A percentile compares a stretch with the other conserved stretches of the same genome.
Evolutionary conservation across 2,888 invertebrate genomes (phyloP).

Genomic region (Perizoma flavofasciatum): DNA sequence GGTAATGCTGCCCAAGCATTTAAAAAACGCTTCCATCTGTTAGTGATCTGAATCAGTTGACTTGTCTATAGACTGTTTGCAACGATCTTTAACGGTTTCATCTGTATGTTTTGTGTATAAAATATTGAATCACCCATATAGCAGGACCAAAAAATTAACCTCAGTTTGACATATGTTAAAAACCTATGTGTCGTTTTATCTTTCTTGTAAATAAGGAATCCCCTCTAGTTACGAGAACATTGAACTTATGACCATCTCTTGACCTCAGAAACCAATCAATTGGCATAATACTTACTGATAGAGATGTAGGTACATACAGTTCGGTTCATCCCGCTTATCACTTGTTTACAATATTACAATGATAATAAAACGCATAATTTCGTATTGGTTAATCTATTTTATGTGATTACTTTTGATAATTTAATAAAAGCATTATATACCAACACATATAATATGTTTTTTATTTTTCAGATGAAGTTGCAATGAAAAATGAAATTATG

Average conservation of each 20-base stretch:
- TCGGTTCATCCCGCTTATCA: constrained; percentile 23
- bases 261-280: constrained; percentile 8
- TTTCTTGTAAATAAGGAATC: constrained; percentile 6
- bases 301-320: constrained; percentile 4
- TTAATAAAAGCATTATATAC: no score
- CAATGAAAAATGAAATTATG: constrained; percentile 21
- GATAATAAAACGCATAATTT: not conserved
- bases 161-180: no score
- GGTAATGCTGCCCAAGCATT: no score
- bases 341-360: not conserved
- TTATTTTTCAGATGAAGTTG: constrained; percentile 18
- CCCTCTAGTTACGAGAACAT: constrained; percentile 9
- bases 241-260: constrained; percentile 8
- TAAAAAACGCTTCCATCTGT: no score
- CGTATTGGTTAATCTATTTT: no score
- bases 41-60: no score
- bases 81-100: no score
- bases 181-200: not conserved
- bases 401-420: no score
- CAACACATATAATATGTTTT: not conserved
- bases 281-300: constrained; percentile 10
- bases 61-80: no score
- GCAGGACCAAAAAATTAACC: no score
- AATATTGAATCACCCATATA: no score
- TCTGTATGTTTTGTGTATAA: no score